Evolutionary conservation across 2,888 invertebrate genomes (phyloP).

Genomic region (Scaptodrosophila latifasciaeformis): DNA sequence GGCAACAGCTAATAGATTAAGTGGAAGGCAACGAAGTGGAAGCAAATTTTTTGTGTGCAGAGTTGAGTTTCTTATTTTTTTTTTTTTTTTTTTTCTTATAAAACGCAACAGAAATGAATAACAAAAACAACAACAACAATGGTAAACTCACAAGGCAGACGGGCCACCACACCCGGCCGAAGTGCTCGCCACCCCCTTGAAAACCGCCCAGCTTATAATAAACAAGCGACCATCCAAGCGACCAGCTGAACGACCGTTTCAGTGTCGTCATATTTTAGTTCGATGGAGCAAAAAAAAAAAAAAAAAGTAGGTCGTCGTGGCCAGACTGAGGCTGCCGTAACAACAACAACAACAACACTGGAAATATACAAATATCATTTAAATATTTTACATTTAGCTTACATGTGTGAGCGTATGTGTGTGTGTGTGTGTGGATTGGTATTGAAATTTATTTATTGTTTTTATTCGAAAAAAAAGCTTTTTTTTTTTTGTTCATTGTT

Average conservation of each 20-base stretch:
- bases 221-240: not conserved
- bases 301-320: conserved; percentile 60
- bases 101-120: no score
- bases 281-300: conserved; percentile 49
- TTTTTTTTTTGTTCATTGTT: conserved; percentile 22
- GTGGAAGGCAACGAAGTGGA: conserved; percentile 10
- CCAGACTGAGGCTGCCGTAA: conserved; percentile 44
- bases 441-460: conserved; percentile 42
- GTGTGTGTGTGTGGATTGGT: conserved; percentile 29
- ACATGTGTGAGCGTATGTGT: not conserved
- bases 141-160: not conserved
- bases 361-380: conserved; percentile 41
- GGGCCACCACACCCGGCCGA: no score
- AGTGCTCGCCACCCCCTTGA: not conserved
- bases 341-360: conserved; percentile 24
- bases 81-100: no score
- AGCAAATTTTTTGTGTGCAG: no score
- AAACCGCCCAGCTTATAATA: not conserved
- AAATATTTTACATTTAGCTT: conserved; percentile 53
- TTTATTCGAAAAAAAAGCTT: conserved; percentile 7
- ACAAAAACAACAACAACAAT: conserved; percentile 19
- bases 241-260: conserved; percentile 8
- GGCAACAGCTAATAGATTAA: conserved; percentile 9
- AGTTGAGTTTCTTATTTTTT: no score
- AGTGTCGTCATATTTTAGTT: conserved; percentile 51